A percentile compares a stretch with the other conserved stretches of the same genome.
These are phyloP conservation scores for Athalia circularis DNA, from an alignment of 2,888 invertebrate species.

Conservation along the genomic window DNA sequence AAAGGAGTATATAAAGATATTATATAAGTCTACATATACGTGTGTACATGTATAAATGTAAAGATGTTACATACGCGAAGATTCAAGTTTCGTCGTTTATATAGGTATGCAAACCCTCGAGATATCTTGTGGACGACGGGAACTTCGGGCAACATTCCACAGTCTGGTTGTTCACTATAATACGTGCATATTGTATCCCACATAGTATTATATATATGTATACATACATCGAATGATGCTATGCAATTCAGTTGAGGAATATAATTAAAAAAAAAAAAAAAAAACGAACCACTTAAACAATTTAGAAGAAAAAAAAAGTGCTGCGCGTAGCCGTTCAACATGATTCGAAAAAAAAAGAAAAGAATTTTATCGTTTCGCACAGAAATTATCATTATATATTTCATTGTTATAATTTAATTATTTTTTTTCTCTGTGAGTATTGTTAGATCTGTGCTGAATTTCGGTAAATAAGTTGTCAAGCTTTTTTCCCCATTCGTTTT, in stretches of 20 bases:
- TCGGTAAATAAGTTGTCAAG: too few species aligned
- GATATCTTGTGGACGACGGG: slow-evolving; percentile 1
- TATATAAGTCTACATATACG: slow-evolving; percentile 13
- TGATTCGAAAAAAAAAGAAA: too few species aligned
- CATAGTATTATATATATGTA: not conserved
- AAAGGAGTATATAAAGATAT: not conserved
- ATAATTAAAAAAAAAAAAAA: too few species aligned
- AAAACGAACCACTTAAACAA: too few species aligned
- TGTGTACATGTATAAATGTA: not conserved
- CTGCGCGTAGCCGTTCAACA: too few species aligned
- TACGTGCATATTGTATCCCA: not conserved
- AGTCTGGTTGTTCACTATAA: not conserved
- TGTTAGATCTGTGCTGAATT: not conserved
- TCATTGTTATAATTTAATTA: not conserved
- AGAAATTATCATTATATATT: not conserved
- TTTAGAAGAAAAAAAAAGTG: too few species aligned
- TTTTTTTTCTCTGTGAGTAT: too few species aligned
- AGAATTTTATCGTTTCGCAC: too few species aligned
- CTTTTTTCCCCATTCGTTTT: not conserved
- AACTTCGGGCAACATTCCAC: slow-evolving; percentile 37
- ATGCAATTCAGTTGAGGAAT: too few species aligned
- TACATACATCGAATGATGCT: not conserved
- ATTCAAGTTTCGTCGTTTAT: slow-evolving; percentile 31
- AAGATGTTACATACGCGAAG: slow-evolving; percentile 19
- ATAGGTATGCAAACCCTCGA: slow-evolving; percentile 4